phyloP scores from a whole-genome alignment of 2,888 invertebrate species.

The Anoplius nigerrimus region DNA sequence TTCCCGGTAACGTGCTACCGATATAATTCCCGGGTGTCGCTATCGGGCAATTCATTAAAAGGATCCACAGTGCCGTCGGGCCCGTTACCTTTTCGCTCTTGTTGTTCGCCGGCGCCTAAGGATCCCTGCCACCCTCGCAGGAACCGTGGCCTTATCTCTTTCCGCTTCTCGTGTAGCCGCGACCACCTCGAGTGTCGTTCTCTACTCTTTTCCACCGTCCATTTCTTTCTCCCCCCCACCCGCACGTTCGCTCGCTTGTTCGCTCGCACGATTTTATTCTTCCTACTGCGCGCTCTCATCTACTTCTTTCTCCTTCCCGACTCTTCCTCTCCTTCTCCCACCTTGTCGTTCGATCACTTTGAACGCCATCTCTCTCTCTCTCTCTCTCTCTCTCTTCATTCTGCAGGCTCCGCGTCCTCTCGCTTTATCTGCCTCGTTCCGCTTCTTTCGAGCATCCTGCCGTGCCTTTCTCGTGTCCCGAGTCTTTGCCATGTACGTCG shows the following conservation, averaged over 20 bases:
- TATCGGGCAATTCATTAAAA: constrained; percentile 50
- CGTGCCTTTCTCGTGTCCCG: background rate
- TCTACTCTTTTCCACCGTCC: constrained; percentile 7
- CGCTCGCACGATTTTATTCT: background rate
- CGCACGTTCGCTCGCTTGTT: background rate
- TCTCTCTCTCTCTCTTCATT: background rate
- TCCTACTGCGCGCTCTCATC: background rate
- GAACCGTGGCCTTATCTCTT: constrained; percentile 37
- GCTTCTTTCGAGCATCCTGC: background rate
- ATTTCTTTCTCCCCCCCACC: constrained; percentile 2
- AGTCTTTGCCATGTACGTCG: constrained; percentile 14
- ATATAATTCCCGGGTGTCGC: constrained; percentile 41
- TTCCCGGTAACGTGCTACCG: constrained; percentile 21
- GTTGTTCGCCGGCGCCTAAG: constrained; percentile 26
- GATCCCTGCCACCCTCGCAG: constrained; percentile 20
- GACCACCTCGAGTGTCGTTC: constrained; percentile 19
- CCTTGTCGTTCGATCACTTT: background rate
- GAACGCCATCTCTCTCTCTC: background rate
- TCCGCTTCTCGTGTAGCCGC: constrained; percentile 28
- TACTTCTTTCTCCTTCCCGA: background rate
- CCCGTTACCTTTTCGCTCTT: constrained; percentile 12
- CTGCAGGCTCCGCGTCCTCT: background rate
- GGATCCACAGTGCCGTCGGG: constrained; percentile 25
- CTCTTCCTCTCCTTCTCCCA: background rate
- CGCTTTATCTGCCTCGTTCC: background rate